phyloP scores from a whole-genome alignment of 2,113 vertebrate species.

The Pteropus alecto region DNA sequence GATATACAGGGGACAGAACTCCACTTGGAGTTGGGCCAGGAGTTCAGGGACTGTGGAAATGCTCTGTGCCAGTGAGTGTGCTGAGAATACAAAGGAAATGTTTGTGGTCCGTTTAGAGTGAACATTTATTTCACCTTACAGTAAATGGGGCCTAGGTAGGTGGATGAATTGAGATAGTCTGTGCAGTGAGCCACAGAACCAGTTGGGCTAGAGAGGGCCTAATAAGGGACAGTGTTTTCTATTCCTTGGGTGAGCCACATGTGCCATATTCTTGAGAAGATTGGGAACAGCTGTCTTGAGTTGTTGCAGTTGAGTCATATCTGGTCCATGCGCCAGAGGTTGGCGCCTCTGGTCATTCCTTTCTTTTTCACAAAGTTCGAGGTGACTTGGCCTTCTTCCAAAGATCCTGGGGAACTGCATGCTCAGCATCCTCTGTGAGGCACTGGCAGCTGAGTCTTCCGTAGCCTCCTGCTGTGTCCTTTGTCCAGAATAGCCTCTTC shows the following conservation, averaged over 20 bases:
- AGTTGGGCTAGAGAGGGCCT: constrained; percentile 18
- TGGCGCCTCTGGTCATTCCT: constrained; percentile 56
- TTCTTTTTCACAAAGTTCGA: neutral
- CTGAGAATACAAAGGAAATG: neutral
- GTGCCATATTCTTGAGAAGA: constrained; percentile 16
- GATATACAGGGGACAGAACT: neutral
- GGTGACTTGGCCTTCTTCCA: neutral
- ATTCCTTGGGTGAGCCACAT: constrained; percentile 58
- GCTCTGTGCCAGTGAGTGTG: neutral
- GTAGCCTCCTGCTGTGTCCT: constrained; percentile 14
- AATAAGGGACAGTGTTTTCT: neutral
- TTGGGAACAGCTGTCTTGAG: constrained; percentile 50
- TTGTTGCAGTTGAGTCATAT: constrained; percentile 28
- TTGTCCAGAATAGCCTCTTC: neutral
- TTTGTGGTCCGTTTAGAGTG: neutral
- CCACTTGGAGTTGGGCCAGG: neutral
- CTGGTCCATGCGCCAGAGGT: constrained; percentile 30
- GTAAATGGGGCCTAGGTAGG: neutral
- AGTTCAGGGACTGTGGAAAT: neutral
- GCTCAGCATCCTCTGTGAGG: constrained; percentile 9
- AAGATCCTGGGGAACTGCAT: neutral
- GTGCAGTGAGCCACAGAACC: neutral
- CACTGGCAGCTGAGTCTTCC: neutral
- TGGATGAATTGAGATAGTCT: neutral
- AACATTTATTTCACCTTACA: constrained; percentile 40